These are phyloP conservation scores for Streblospio benedicti DNA, from an alignment of 1,140 invertebrate genomes.

Conservation along the genomic window DNA sequence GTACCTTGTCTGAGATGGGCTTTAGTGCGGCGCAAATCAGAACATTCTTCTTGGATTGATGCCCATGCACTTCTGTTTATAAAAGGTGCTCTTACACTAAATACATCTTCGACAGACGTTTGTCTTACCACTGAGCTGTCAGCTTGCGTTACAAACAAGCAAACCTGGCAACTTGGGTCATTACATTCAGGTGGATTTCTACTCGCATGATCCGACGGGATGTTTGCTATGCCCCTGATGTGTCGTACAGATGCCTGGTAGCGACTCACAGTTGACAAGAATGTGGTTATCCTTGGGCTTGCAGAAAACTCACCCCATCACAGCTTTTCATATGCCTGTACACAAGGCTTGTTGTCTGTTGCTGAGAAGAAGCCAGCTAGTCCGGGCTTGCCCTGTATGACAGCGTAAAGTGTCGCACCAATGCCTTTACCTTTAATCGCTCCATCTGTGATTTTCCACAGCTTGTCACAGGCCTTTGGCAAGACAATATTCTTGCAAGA, in stretches of 20 bases:
- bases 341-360: constrained; percentile 25
- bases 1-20: constrained; percentile 23
- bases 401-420: constrained; percentile 20
- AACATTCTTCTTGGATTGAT: constrained; percentile 17
- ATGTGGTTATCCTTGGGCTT: constrained; percentile 17
- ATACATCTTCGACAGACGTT: not conserved
- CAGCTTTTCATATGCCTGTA: constrained; percentile 23
- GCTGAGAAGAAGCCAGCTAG: constrained; percentile 21
- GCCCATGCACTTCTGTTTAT: constrained; percentile 17
- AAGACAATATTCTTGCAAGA: too few species aligned
- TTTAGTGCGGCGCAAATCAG: constrained; percentile 17
- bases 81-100: too few species aligned
- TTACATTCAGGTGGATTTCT: constrained; percentile 17
- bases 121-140: not conserved
- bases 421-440: constrained; percentile 10
- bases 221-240: constrained; percentile 13
- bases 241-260: constrained; percentile 19
- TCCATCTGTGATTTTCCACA: constrained; percentile 16
- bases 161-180: constrained; percentile 10
- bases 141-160: not conserved
- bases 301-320: constrained; percentile 23
- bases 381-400: not conserved
- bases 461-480: not conserved
- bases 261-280: constrained; percentile 18
- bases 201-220: constrained; percentile 20